Conservation (phyloP, 2,113 vertebrate species). For the Macrotus californicus region DNA sequence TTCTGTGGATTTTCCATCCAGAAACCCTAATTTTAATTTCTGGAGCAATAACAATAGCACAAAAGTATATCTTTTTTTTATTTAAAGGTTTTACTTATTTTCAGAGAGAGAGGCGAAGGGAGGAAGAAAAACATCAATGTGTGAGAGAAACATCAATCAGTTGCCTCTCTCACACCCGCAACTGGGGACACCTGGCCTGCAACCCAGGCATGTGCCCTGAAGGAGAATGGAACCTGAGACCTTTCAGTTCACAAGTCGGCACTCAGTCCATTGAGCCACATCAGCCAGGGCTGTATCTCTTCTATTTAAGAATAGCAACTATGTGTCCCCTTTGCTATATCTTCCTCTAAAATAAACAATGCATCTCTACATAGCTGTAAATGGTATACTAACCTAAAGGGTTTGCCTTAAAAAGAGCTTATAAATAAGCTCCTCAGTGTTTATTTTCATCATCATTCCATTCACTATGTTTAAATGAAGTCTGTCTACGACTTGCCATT, state of each 20-base stretch:
- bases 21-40: background rate
- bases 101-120: no score
- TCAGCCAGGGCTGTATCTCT: background rate
- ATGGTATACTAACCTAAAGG: slow-evolving; percentile 1
- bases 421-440: background rate
- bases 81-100: background rate
- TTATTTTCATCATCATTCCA: background rate
- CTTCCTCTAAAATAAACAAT: slow-evolving; percentile 1
- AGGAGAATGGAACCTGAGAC: no score
- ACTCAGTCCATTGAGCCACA: no score
- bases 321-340: background rate
- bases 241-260: no score
- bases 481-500: background rate
- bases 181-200: no score
- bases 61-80: background rate
- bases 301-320: slow-evolving; percentile 1
- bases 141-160: no score
- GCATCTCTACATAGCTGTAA: background rate
- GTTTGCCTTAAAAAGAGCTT: background rate
- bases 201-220: no score
- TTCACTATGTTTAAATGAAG: background rate
- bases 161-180: no score
- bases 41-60: background rate
- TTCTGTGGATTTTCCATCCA: background rate
- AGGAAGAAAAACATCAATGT: no score